Base-by-base conservation (phyloP, 2,113 vertebrate genomes). In the Upupa epops region DNA sequence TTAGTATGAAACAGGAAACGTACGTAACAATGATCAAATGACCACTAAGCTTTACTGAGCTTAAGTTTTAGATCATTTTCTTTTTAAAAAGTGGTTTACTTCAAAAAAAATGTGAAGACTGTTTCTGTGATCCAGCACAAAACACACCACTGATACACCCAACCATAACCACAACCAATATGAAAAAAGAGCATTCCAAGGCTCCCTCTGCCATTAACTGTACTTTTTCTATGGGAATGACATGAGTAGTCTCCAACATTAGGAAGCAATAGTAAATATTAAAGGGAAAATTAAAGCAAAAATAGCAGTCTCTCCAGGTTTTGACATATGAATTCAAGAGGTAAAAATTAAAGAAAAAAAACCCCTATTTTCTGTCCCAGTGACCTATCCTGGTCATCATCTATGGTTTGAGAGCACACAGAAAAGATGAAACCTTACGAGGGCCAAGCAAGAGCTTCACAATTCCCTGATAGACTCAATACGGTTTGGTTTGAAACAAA, bases 1-100 rank as follows among this genome's bases (percentile, higher is more conserved):
- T 94, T 52, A 78, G 51, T 59, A 52, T 70, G 84, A 92, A 69
- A 84, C 63, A 95, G 78, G 86, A 95, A 92, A 93, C 21, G 71
- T 0, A 66, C 4, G 55, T 40, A 85, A 36, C 3, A 45, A 65
- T 6, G 29, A 88, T 70, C 37, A 71, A 88, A 86, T 25, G 22
- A 79, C 42, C 77, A 77, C 75, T 93, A 66, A 88, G 29, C 64
- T 66, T 59, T 36, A 65, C 45, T 18, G 7, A 85, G 17, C 29
- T 54, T 21, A 55, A 61, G 49, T 24, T 81, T 51, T 29, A 70
- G 34, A 31, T 37, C 15, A 42, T 42, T 42, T 42, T 12, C 40
- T 42, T 42, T 42, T 42, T 42, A 42, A 42, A 42, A 42, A 42
- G 40, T 64, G 71, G 21, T 48, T 86, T 51, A 51, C 68, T 86